Base-by-base conservation (phyloP, 2,888 invertebrate genomes). In the Lepidochrysops patricia region DNA sequence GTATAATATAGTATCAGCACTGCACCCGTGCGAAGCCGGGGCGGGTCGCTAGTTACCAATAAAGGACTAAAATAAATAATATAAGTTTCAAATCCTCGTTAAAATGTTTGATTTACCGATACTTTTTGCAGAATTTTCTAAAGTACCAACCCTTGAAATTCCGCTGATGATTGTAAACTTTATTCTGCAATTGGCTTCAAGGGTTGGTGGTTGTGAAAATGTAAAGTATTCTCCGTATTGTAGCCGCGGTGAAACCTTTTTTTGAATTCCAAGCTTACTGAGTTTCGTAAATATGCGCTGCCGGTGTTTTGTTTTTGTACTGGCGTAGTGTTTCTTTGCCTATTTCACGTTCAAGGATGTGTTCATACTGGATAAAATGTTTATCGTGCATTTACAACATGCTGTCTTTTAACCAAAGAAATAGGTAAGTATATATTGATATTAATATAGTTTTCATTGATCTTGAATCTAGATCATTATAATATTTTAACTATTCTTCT, bases 161-260 rank as follows among this genome's bases (percentile, higher is more conserved):
- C 37, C n/a, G 49, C 25, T 50, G 25, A 26, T 50, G 26, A 50
- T 27, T 50, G 50, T 50, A 50, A 50, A 50, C n/a, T 50, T 50
- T 50, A n/a, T 50, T 23, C 7, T 29, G 29, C 15, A 52, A 52
- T 52, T 15, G 52, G 52, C 52, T 52, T 52, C 52, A 50, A 50
- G 50, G 26, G 50, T 50, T 26, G 26, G 25, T 25, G 49, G 52
- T 27, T 15, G 37, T 9, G 15, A 29, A 49, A 52, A 52, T 29
- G 52, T 52, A 52, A 52, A 26, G 13, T 52, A 26, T 52, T 52
- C n/a, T 29, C 13, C 27, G 15, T 29, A 9, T 29, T 52, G 27
- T 15, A 13, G 29, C 15, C 4, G 52, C 2, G 29, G 15, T 15
- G 27, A 52, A 27, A 27, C 50, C 52, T 52, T 50, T 27, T 50